Base-by-base conservation (phyloP, 2,113 vertebrate genomes). In the Glaucomys volans region DNA sequence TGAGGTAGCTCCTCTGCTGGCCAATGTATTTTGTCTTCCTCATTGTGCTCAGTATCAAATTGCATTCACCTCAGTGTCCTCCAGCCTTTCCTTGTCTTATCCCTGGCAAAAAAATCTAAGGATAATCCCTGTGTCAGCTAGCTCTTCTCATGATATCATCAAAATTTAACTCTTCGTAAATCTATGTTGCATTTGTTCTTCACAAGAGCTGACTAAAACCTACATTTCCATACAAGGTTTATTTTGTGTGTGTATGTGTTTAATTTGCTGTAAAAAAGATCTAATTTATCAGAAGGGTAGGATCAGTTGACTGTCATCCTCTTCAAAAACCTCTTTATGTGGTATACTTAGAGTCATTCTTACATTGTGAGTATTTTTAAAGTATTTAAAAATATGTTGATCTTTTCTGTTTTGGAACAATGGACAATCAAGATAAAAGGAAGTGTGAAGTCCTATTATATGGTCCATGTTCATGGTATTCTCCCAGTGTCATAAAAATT, bases 111-210 rank as follows among this genome's bases (percentile, higher is more conserved):
- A n/a, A n/a, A n/a, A 24, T 44, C 32, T 35, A 17, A 95, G 57
- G 76, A 28, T 47, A 90, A 66, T 52, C 32, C 11, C 47, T 67
- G 12, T 89, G 62, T 40, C 47, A 74, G 0, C 30, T 92, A 81
- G 57, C 7, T 88, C 26, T 80, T 62, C 52, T 76, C 42, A 30
- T 64, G 10, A 47, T 42, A 30, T 30, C 44, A 52, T 42, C 17
- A 67, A 35, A 69, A 47, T 96, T 80, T 89, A 80, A 54, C 64
- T 82, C 2, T 71, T 71, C 26, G 11, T 90, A 86, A 54, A 59
- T 82, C 37, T 91, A 6, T n/a, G 44, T 88, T 93, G 50, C 2
- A 4, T 84, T 89, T 84, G 22, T 93, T 74, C 37, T 91, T 97
- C 5, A 6, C 80, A 76, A 76, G n/a, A 87, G 22, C 16, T 91